These are phyloP conservation scores for Drosophila siamana DNA, from an alignment of 2,888 invertebrate genomes.

Conservation along the genomic window DNA sequence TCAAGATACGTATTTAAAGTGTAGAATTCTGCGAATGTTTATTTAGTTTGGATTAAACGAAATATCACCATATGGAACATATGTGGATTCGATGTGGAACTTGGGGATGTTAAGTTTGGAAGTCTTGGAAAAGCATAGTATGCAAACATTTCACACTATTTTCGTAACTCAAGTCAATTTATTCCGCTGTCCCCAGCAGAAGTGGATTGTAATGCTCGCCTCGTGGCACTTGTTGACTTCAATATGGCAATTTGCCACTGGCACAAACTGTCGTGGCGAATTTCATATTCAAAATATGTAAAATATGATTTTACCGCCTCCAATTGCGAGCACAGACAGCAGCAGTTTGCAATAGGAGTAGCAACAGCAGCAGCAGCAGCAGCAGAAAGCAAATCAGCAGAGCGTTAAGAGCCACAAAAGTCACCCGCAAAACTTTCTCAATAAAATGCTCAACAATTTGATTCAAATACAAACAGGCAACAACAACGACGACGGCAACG, in stretches of 20 bases:
- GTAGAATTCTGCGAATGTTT: no score
- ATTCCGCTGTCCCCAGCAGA: neutral
- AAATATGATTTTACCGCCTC: constrained; percentile 46
- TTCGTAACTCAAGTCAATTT: neutral
- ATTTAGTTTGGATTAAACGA: no score
- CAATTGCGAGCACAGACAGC: constrained; percentile 17
- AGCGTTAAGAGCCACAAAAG: constrained; percentile 63
- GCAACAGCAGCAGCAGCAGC: no score
- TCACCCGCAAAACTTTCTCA: constrained; percentile 66
- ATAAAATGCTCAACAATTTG: constrained; percentile 69
- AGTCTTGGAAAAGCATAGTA: neutral
- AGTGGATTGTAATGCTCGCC: neutral
- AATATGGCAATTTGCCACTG: constrained; percentile 17
- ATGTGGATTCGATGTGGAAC: neutral
- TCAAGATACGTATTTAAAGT: no score
- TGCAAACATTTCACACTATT: neutral
- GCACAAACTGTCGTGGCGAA: constrained; percentile 18
- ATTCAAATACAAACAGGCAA: constrained; percentile 32
- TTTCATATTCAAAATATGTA: constrained; percentile 44
- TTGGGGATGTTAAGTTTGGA: constrained; percentile 3
- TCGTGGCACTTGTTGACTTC: constrained; percentile 45
- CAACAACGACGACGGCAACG: constrained; percentile 24
- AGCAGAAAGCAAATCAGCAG: constrained; percentile 54
- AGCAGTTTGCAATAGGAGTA: neutral
- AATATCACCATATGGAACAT: no score